phyloP scores from a whole-genome alignment of 2,888 invertebrate genomes.

The Drepana falcataria region DNA sequence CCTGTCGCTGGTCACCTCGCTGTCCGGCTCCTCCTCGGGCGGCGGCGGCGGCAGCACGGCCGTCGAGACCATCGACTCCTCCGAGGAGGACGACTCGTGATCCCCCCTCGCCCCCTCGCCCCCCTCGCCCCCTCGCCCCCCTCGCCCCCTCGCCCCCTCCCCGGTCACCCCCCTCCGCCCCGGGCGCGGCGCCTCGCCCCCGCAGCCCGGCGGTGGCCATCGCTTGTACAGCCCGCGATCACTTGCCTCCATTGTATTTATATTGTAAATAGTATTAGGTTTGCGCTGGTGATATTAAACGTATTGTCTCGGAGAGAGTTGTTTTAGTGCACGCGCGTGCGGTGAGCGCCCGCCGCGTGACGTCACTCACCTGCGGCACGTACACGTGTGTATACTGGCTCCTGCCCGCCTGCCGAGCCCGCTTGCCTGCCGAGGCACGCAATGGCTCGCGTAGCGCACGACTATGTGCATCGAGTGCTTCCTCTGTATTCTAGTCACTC shows the following conservation, averaged over 20 bases:
- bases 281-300: constrained; percentile 68
- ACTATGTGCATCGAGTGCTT: background rate
- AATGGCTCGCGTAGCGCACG: background rate
- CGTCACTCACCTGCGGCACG: background rate
- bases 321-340: constrained; percentile 56
- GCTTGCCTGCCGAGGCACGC: no score
- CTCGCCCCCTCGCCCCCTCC: constrained; percentile 16
- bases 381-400: no score
- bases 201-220: constrained; percentile 9
- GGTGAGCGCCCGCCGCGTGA: constrained; percentile 9
- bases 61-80: constrained; percentile 67
- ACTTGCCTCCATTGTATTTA: constrained; percentile 52
- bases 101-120: no score
- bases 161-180: constrained; percentile 5
- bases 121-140: no score
- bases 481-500: background rate
- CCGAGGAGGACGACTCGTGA: constrained; percentile 69
- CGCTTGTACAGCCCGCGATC: constrained; percentile 59
- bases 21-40: constrained; percentile 70
- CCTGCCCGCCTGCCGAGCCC: no score
- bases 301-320: constrained; percentile 42
- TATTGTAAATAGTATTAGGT: constrained; percentile 74
- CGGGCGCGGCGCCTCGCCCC: background rate
- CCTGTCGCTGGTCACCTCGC: constrained; percentile 66
- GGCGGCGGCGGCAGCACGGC: constrained; percentile 49